Evolutionary conservation across 1,140 invertebrate species (phyloP).

Genomic region (Drosophila cardini): DNA sequence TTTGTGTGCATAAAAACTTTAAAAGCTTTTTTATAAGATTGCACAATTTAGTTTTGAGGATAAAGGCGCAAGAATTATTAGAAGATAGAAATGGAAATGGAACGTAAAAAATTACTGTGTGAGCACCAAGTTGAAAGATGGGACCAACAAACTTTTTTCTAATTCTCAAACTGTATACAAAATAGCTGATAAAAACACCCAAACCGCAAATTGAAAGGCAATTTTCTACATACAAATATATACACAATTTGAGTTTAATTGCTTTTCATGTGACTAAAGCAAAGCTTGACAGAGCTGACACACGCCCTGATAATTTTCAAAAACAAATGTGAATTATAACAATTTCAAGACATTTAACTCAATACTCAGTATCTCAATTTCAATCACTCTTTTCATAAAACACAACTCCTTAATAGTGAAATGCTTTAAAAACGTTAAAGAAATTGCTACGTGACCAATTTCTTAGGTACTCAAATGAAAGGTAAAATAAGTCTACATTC

Average conservation of each 20-base stretch:
- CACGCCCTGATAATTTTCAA: background rate
- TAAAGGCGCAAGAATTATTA: too few species aligned
- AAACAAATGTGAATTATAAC: background rate
- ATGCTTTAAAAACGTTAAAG: slow-evolving; percentile 5
- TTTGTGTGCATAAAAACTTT: too few species aligned
- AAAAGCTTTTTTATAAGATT: too few species aligned
- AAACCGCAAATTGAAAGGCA: background rate
- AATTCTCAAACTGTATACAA: background rate
- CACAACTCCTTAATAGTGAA: background rate
- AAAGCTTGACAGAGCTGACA: slow-evolving; percentile 4
- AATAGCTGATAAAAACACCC: background rate
- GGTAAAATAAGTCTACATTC: background rate
- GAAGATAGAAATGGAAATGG: too few species aligned
- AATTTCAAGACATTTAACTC: background rate
- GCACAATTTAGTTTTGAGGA: too few species aligned
- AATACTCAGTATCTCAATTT: slow-evolving; percentile 1
- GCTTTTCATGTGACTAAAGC: slow-evolving; percentile 39
- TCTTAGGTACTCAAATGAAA: slow-evolving; percentile 7
- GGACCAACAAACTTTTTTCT: too few species aligned
- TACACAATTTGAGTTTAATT: slow-evolving; percentile 5
- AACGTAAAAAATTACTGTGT: too few species aligned
- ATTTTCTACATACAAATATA: background rate
- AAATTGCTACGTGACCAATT: slow-evolving; percentile 31
- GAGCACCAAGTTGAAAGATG: too few species aligned
- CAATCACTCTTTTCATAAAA: background rate